A percentile compares a stretch with the other conserved stretches of the same genome.
These are phyloP conservation scores for Orcinus orca DNA, from an alignment of 2,113 vertebrate genomes.

Conservation along the genomic window DNA sequence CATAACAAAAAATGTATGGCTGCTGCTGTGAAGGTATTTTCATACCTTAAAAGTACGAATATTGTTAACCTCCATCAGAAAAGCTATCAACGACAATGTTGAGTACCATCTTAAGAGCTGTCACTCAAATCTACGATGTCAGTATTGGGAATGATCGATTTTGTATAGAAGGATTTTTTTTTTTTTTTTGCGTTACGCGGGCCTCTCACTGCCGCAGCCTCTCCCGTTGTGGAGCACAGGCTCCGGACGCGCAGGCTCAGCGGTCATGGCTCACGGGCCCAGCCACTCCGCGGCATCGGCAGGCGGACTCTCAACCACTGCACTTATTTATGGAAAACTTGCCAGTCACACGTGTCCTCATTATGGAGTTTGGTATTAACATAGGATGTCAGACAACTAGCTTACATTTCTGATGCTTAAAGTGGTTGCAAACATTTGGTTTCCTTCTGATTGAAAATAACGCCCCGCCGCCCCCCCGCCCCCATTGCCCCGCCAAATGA, in stretches of 20 bases:
- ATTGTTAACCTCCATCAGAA: background rate
- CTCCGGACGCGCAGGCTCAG: too few relatives aligned
- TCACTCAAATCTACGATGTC: background rate
- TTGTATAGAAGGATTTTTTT: background rate
- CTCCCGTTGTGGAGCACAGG: too few relatives aligned
- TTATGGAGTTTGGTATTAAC: background rate
- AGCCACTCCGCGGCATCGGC: too few relatives aligned
- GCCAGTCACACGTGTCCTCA: background rate
- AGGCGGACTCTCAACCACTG: background rate
- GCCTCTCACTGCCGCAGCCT: too few relatives aligned
- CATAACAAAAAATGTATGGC: background rate
- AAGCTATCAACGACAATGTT: background rate
- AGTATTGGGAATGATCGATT: background rate
- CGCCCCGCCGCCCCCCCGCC: background rate
- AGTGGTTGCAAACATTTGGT: fast-evolving
- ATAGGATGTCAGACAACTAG: fast-evolving
- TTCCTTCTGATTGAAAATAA: background rate
- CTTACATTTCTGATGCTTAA: background rate
- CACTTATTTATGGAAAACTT: background rate
- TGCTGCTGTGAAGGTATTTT: background rate
- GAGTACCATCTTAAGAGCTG: background rate
- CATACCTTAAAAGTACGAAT: background rate
- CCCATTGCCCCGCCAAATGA: fast-evolving
- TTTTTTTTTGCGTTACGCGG: too few relatives aligned
- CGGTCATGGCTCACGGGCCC: too few relatives aligned